Conservation (phyloP, 2,797 vertebrate genomes). For the Rhabdophis nuchalis region DNA sequence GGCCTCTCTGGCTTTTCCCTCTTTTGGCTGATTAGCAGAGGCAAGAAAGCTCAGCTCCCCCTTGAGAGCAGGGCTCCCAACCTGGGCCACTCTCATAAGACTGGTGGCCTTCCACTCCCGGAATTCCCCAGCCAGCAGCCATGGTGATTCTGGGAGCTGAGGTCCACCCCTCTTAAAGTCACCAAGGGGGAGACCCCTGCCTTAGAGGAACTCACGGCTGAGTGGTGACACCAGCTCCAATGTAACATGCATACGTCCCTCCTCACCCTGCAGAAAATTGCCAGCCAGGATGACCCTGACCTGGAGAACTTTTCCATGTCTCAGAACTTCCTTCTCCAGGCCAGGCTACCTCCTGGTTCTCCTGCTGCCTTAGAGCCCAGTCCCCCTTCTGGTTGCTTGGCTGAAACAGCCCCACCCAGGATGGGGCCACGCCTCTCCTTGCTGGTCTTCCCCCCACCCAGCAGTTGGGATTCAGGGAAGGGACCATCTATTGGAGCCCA, state of each 20-base stretch:
- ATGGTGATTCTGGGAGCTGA: not conserved
- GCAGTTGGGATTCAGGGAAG: not conserved
- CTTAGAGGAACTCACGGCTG: not conserved
- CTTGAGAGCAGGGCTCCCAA: no score
- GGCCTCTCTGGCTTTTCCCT: not conserved
- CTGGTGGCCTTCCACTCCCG: not conserved
- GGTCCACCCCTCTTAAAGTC: not conserved
- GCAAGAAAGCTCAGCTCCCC: not conserved
- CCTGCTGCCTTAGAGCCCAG: not conserved
- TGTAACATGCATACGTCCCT: not conserved
- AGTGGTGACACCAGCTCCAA: not conserved
- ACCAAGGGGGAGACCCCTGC: not conserved
- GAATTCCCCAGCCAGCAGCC: not conserved
- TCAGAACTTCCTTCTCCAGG: not conserved
- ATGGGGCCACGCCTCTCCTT: not conserved
- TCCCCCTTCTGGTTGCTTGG: not conserved
- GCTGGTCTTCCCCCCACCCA: not conserved
- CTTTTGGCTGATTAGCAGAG: not conserved
- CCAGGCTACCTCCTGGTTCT: not conserved
- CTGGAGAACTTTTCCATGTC: not conserved
- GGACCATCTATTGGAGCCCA: not conserved
- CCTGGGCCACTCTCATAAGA: not conserved
- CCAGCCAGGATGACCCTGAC: not conserved
- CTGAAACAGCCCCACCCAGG: accelerated
- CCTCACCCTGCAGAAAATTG: not conserved